Percentiles rank a stretch among this genome's conserved stretches.
Evolutionary conservation across 2,888 invertebrate species (phyloP).

Genomic region (Apotomis turbidana): DNA sequence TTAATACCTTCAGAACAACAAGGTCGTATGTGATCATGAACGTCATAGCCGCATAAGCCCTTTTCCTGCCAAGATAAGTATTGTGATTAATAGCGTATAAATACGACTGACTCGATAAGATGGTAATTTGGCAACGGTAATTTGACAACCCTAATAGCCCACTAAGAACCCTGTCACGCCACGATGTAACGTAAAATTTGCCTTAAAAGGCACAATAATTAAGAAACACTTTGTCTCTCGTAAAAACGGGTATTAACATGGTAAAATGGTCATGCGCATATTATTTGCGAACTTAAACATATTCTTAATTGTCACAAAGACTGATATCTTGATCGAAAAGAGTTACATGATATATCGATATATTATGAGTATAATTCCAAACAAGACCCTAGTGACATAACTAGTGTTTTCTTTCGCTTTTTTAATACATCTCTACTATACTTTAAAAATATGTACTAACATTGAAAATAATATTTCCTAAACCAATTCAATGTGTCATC

Average conservation of each 20-base stretch:
- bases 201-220: slow-evolving; percentile 10
- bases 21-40: slow-evolving; percentile 8
- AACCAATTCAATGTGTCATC: too few relatives aligned
- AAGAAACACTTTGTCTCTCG: slow-evolving; percentile 14
- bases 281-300: slow-evolving; percentile 9
- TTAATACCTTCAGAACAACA: slow-evolving; percentile 5
- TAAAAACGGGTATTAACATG: slow-evolving; percentile 16
- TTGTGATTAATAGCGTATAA: slow-evolving; percentile 59
- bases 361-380: too few relatives aligned
- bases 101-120: slow-evolving; percentile 59
- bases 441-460: too few relatives aligned
- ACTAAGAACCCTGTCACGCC: slow-evolving; percentile 45
- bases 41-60: slow-evolving; percentile 10
- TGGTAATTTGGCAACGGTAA: slow-evolving; percentile 61
- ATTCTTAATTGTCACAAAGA: not conserved
- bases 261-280: slow-evolving; percentile 18
- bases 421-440: too few relatives aligned
- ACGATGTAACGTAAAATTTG: slow-evolving; percentile 11
- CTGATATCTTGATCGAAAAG: slow-evolving; percentile 2
- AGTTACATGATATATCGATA: not conserved
- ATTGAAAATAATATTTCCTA: too few relatives aligned
- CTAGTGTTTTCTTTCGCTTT: too few relatives aligned
- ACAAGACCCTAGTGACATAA: too few relatives aligned
- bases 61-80: slow-evolving; percentile 17
- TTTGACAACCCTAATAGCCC: slow-evolving; percentile 61